Evolutionary conservation across 2,888 invertebrate genomes (phyloP), one percentile per base, ranked within the genome.

Genomic region (Rhyacophila evoluta): DNA sequence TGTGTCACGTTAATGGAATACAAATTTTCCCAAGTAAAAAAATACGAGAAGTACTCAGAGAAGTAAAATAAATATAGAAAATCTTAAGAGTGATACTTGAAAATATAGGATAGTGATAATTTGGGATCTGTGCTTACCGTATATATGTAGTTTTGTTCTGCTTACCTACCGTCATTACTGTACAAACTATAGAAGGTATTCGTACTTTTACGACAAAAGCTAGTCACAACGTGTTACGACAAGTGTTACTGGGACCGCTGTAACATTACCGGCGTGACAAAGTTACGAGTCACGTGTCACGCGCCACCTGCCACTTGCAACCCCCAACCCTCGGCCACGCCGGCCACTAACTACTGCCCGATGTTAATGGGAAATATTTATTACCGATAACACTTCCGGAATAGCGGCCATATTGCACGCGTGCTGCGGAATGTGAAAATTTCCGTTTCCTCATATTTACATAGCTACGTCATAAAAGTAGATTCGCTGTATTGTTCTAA

Each of bases 281-380:
- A 55, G 74, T 28, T 37, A 33, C 55, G 27, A 41, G 73, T 41
- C 73, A 19, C 73, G 33, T 19, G 75, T 70, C 74, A 29, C 39
- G 33, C 70, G 69, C 75, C 75, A 75, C 75, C 33, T 70, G 33
- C 28, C 39, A 55, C 55, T 55, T 55, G 55, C 55, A 15, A 55
- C 55, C 55, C 55, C 25, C 55, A 55, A 19, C 55, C 55, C 55
- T 55, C 19, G 10, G 10, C 55, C 55, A 55, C 19, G 55, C 55
- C 55, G 55, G 55, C 55, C 55, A 55, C 55, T 55, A 55, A 55
- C 55, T 55, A 55, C 55, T 55, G 55, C 55, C 55, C 55, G 55
- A 55, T 55, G 75, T 38, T 74, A 78, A 78, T 78, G 74, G 78
- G 41, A 74, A 78, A 78, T 78, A 78, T 78, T 78, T 74, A 78